phyloP scores from a whole-genome alignment of 2,888 invertebrate genomes.

The Podotricha telesiphe region DNA sequence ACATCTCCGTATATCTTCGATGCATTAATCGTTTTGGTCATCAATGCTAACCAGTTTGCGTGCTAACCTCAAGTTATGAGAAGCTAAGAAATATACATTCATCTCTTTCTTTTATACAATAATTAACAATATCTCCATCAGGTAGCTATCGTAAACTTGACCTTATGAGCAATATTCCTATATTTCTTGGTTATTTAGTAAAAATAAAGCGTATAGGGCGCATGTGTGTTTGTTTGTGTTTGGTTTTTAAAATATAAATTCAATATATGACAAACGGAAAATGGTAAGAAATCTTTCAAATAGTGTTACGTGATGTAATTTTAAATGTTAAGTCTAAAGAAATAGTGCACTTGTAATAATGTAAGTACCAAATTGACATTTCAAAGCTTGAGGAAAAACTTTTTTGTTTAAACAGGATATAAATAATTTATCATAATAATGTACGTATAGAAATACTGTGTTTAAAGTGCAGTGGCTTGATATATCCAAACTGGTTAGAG shows the following conservation, averaged over 20 bases:
- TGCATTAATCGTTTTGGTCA: conserved; percentile 54
- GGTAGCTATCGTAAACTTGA: conserved; percentile 71
- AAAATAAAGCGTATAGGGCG: conserved; percentile 53
- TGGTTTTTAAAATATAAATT: not conserved
- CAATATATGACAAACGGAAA: conserved; percentile 31
- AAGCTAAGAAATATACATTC: conserved; percentile 45
- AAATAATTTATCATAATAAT: not conserved
- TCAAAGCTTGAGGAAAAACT: conserved; percentile 4
- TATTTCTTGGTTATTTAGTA: conserved; percentile 59
- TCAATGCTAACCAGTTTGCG: conserved; percentile 66
- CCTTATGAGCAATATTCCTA: conserved; percentile 57
- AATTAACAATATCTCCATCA: conserved; percentile 50
- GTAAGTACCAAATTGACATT: conserved; percentile 4
- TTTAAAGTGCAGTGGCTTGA: not conserved
- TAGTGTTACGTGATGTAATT: conserved; percentile 4
- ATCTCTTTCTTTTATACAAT: conserved; percentile 49
- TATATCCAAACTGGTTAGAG: not conserved
- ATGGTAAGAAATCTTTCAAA: conserved; percentile 31
- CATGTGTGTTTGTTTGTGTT: conserved; percentile 47
- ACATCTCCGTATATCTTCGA: conserved; percentile 22
- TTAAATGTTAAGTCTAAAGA: not conserved
- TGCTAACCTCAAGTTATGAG: conserved; percentile 48
- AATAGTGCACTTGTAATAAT: not conserved
- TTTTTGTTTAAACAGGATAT: not conserved
- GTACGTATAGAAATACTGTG: not conserved